Percentiles rank a stretch among this genome's conserved stretches.
These are phyloP conservation scores for Sebastes hubbsi DNA, from an alignment of 2,797 vertebrate genomes.

Conservation along the genomic window DNA sequence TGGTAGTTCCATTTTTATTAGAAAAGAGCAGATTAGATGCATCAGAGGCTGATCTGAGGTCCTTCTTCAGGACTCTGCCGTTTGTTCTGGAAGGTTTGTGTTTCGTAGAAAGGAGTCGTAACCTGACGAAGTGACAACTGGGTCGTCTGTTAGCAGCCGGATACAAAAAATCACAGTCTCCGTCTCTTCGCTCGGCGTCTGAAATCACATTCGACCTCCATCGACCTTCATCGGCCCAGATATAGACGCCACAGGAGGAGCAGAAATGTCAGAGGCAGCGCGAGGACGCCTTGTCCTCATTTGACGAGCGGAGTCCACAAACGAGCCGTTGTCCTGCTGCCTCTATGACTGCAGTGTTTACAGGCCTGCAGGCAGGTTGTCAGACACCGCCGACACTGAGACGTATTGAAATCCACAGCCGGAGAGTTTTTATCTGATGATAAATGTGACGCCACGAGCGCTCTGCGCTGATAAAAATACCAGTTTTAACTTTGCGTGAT, in stretches of 20 bases:
- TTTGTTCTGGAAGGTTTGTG: background rate
- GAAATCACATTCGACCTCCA: constrained; percentile 26
- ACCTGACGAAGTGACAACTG: background rate
- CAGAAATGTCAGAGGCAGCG: constrained; percentile 49
- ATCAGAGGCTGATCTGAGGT: background rate
- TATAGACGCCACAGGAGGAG: constrained; percentile 29
- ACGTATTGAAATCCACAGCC: constrained; percentile 13
- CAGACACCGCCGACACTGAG: constrained; percentile 20
- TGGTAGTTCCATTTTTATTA: background rate
- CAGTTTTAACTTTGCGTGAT: background rate
- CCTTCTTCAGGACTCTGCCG: no score
- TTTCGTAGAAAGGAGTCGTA: background rate
- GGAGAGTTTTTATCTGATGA: constrained; percentile 12
- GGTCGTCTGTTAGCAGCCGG: constrained; percentile 57
- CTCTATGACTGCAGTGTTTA: constrained; percentile 19
- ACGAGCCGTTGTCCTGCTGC: constrained; percentile 36
- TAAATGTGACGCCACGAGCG: background rate
- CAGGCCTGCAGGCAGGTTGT: constrained; percentile 44
- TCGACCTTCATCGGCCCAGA: constrained; percentile 29
- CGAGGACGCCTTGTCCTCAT: constrained; percentile 24
- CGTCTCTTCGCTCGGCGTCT: background rate
- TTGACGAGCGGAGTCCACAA: constrained; percentile 32
- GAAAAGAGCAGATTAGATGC: no score
- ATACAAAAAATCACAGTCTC: background rate
- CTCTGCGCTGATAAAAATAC: background rate